A percentile compares a stretch with the other conserved stretches of the same genome.
These are phyloP conservation scores for Casuarius casuarius DNA, from an alignment of 2,113 vertebrate genomes.

Conservation along the genomic window DNA sequence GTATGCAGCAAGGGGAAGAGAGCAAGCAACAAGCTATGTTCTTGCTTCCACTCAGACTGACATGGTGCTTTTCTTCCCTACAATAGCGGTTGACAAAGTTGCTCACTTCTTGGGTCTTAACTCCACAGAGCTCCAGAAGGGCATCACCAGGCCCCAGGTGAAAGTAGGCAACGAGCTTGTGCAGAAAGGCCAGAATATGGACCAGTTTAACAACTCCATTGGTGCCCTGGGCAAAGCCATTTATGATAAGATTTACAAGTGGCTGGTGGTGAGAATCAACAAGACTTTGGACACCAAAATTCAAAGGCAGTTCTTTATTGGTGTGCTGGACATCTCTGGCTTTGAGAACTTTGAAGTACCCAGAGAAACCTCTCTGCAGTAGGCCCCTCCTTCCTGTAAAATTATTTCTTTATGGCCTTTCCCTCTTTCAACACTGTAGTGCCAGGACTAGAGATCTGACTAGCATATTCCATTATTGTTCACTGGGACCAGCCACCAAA, in stretches of 20 bases:
- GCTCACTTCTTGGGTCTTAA: conserved; percentile 57
- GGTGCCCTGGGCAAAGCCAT: conserved; percentile 58
- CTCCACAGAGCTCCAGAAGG: conserved; percentile 47
- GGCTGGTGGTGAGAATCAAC: conserved; percentile 64
- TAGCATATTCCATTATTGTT: not conserved
- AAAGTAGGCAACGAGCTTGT: conserved; percentile 66
- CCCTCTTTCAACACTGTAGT: not conserved
- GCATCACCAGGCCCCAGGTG: conserved; percentile 33
- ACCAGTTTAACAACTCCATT: conserved; percentile 42
- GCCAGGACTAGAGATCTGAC: not conserved
- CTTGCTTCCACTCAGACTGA: not conserved
- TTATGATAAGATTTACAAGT: conserved; percentile 70
- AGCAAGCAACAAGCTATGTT: not conserved
- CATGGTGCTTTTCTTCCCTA: not conserved
- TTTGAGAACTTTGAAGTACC: conserved; percentile 71
- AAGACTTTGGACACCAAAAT: conserved; percentile 65
- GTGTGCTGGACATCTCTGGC: conserved; percentile 50
- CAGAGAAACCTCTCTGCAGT: not conserved
- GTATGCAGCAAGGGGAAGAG: not conserved
- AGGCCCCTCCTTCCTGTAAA: not conserved
- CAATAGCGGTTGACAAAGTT: conserved; percentile 46
- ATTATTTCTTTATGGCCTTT: not conserved
- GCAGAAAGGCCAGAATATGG: conserved; percentile 65
- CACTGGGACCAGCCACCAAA: not conserved
- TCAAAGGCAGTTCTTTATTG: conserved; percentile 65